Conservation (phyloP, 2,113 vertebrate species). For the Gymnobelideus leadbeateri region DNA sequence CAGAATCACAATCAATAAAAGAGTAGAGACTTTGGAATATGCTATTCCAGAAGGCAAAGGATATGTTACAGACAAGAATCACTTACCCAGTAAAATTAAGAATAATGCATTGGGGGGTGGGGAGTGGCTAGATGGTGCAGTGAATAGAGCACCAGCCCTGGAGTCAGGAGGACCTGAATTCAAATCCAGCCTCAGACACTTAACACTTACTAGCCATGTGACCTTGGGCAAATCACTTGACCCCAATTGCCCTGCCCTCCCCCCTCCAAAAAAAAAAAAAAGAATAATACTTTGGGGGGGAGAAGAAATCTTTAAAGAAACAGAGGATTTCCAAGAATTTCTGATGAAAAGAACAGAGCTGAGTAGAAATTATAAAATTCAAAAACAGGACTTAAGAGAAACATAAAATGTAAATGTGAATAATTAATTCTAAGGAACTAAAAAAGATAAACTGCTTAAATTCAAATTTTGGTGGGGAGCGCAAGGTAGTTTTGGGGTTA, state of each 20-base stretch:
- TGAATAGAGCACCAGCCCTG: too few species aligned
- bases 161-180: too few species aligned
- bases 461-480: too few species aligned
- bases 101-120: neutral
- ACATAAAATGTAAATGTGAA: neutral
- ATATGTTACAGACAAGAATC: neutral
- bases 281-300: neutral
- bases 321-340: neutral
- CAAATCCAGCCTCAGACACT: too few species aligned
- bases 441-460: neutral
- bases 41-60: neutral
- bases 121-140: too few species aligned
- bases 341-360: neutral
- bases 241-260: too few species aligned
- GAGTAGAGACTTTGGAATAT: neutral
- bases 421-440: neutral
- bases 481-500: too few species aligned
- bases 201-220: too few species aligned
- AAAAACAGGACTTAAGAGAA: neutral
- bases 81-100: neutral
- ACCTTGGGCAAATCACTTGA: too few species aligned
- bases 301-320: neutral
- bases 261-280: too few species aligned
- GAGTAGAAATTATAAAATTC: neutral
- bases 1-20: neutral